phyloP scores from a whole-genome alignment of 2,888 invertebrate species.

The Augochlorella aurata region DNA sequence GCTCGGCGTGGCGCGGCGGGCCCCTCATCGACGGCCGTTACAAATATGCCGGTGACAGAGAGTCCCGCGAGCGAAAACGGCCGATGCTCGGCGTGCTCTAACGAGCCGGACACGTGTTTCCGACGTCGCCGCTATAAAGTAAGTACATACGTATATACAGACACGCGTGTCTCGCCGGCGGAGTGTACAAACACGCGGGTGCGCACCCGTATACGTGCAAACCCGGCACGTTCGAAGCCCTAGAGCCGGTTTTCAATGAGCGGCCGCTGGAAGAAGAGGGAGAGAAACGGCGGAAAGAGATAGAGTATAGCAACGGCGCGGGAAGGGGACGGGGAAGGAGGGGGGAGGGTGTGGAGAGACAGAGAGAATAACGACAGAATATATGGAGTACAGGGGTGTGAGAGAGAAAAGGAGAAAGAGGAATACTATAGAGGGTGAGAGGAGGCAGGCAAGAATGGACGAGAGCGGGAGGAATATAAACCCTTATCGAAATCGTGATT shows the following conservation, averaged over 20 bases:
- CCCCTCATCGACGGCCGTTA: conserved; percentile 45
- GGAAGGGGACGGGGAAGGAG: conserved; percentile 21
- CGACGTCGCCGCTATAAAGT: conserved; percentile 71
- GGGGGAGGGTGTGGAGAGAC: conserved; percentile 16
- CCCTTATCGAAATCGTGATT: conserved; percentile 80
- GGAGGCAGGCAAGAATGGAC: conserved; percentile 34
- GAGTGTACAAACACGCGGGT: conserved; percentile 32
- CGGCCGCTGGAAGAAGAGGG: conserved; percentile 63
- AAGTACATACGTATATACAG: conserved; percentile 47
- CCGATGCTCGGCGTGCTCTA: conserved; percentile 56
- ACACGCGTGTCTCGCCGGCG: conserved; percentile 44
- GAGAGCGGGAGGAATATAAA: conserved; percentile 71
- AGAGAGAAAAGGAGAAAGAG: conserved; percentile 10
- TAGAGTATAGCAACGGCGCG: conserved; percentile 35
- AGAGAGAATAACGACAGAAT: conserved; percentile 32
- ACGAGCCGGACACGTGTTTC: conserved; percentile 75
- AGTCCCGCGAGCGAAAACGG: conserved; percentile 24
- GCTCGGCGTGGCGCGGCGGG: background rate
- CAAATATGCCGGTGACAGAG: conserved; percentile 53
- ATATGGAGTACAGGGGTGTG: background rate
- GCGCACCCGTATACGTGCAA: conserved; percentile 47
- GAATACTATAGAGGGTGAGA: conserved; percentile 35
- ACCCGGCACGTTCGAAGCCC: conserved; percentile 61
- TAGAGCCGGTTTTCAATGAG: conserved; percentile 73
- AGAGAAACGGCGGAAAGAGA: conserved; percentile 59